These are phyloP conservation scores for Palythoa grandiflora DNA, from an alignment of 92 coral and sea anemone genomes.

Conservation along the genomic window DNA sequence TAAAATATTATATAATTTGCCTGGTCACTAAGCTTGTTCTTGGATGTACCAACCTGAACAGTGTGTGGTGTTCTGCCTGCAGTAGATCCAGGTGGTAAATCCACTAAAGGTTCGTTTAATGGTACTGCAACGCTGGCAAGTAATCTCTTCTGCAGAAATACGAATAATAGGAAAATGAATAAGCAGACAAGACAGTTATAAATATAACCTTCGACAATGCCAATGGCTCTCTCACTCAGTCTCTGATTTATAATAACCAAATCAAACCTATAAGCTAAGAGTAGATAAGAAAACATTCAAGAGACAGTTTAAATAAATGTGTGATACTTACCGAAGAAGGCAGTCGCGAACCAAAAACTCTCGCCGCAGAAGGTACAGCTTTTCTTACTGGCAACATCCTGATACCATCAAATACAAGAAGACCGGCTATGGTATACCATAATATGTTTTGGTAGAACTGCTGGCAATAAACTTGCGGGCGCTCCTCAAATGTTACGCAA, in stretches of 20 bases:
- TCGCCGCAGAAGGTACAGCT: conserved; percentile 69
- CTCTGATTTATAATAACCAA: not conserved
- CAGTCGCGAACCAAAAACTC: conserved; percentile 63
- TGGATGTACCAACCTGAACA: conserved; percentile 74
- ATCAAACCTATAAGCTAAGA: not conserved
- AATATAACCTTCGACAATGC: not conserved
- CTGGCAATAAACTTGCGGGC: conserved; percentile 51
- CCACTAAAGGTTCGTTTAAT: conserved; percentile 84
- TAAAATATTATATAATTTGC: not conserved
- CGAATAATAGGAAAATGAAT: not conserved
- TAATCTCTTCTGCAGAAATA: conserved; percentile 66
- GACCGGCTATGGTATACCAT: conserved; percentile 73
- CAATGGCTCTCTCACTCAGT: not conserved
- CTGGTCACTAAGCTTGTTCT: conserved; percentile 18
- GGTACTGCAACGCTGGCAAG: conserved; percentile 83
- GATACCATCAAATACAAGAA: conserved; percentile 1
- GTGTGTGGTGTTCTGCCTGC: conserved; percentile 60
- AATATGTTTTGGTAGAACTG: conserved; percentile 60
- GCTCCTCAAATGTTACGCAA: not conserved
- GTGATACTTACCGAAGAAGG: conserved; percentile 72
- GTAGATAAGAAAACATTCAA: not conserved
- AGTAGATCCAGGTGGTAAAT: conserved; percentile 63
- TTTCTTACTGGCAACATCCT: conserved; percentile 82
- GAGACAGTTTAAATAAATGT: not conserved
- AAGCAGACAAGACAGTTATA: not conserved